Evolutionary conservation across 2,113 vertebrate genomes (phyloP), one percentile per base, ranked within the genome.

Genomic region (Leuciscus idus): DNA sequence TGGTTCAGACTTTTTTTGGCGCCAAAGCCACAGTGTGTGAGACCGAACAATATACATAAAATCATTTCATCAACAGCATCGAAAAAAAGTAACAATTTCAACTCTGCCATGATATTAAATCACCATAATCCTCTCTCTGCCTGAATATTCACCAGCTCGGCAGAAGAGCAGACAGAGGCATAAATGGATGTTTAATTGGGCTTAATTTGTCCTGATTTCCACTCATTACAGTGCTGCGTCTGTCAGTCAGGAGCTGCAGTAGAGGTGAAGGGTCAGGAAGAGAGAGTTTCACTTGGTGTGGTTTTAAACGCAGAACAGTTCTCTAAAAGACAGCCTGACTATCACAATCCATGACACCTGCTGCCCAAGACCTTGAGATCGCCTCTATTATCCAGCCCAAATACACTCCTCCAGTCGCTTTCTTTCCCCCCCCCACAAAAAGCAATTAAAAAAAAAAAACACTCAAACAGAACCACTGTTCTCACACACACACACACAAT

Each of bases 121-220:
- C 80, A n/a, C 36, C 64, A 66, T 83, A 87, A 85, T 89, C 73
- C 13, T 52, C 80, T 36, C 43, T 87, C 85, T 86, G 59, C 68
- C 75, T 83, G 86, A 90, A 91, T 91, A 90, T 90, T 86, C 87
- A 81, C 79, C 50, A 73, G 79, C 52, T 66, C 39, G 70, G 86
- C 87, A 88, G 83, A 88, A 89, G 77, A 79, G 83, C 81, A 87
- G 61, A 74, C 73, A 82, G 74, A 78, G 77, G 81, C 78, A 88
- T 73, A 90, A 90, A 91, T 90, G 88, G 88, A 87, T 86, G 85
- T 92, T 92, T 93, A 90, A 92, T 92, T 93, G 92, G 90, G 89
- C 88, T 88, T 93, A 93, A 92, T 93, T 93, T 87, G 81, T 90
- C 88, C 85, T 88, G 90, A 91, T 94, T 93, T 92, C 87, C 90